These are phyloP conservation scores for Cyanistes caeruleus DNA, from an alignment of 2,113 vertebrate genomes.

Conservation along the genomic window DNA sequence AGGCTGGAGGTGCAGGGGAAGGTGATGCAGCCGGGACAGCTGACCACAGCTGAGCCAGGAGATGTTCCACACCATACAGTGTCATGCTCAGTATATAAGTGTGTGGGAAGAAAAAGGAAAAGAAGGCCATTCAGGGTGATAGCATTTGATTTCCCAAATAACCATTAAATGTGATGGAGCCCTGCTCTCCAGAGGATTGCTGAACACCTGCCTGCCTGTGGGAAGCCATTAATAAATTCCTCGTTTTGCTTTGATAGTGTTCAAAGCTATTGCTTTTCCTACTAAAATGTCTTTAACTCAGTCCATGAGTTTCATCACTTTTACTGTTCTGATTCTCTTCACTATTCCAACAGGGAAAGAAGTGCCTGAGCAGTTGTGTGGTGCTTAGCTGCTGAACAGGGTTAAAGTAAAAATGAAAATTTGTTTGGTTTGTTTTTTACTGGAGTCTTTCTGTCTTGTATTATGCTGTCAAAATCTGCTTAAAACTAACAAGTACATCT, in stretches of 20 bases:
- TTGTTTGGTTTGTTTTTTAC: background rate
- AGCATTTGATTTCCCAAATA: background rate
- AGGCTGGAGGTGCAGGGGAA: background rate
- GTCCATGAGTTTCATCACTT: background rate
- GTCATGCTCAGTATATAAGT: background rate
- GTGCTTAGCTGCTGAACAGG: background rate
- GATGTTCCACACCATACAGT: background rate
- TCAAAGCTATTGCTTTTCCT: background rate
- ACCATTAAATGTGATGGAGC: background rate
- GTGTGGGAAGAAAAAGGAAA: background rate
- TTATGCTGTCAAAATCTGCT: background rate
- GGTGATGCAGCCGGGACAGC: background rate
- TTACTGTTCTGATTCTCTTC: background rate
- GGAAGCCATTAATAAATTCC: accelerated
- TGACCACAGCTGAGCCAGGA: background rate
- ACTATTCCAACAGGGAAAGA: background rate
- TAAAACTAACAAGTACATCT: background rate
- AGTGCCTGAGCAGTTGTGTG: background rate
- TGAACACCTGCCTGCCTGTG: background rate
- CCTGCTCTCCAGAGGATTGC: background rate
- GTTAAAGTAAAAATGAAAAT: background rate
- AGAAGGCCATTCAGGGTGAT: background rate
- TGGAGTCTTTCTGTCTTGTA: background rate
- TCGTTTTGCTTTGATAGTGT: background rate
- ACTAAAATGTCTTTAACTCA: background rate